Percentiles rank a stretch among this genome's conserved stretches.
Conservation (phyloP, 2,888 invertebrate species). For the Neoaliturus tenellus region DNA sequence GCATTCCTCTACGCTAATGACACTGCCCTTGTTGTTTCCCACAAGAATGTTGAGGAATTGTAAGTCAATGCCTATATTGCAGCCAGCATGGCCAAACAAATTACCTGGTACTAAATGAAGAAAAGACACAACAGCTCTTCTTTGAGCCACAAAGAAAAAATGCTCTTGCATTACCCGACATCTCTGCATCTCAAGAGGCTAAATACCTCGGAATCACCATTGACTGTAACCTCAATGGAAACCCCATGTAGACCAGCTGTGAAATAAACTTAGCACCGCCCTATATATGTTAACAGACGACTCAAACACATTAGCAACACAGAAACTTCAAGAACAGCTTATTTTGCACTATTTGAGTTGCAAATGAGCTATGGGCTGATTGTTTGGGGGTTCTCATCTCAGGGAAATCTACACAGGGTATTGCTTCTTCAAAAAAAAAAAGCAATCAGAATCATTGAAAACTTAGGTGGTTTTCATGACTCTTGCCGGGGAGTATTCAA, state of each 20-base stretch:
- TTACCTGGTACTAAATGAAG: constrained; percentile 34
- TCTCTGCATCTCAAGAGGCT: neutral
- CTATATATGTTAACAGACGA: too few relatives aligned
- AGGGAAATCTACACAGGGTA: too few relatives aligned
- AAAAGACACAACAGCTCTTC: constrained; percentile 5
- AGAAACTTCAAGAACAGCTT: too few relatives aligned
- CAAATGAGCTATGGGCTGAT: too few relatives aligned
- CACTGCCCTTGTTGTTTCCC: constrained; percentile 21
- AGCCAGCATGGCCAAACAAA: neutral
- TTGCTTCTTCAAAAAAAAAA: too few relatives aligned
- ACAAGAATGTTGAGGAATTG: constrained; percentile 8
- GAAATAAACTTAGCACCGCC: too few relatives aligned
- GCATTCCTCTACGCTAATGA: constrained; percentile 1
- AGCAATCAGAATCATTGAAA: too few relatives aligned
- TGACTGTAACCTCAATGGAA: constrained; percentile 31
- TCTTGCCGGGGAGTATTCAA: too few relatives aligned
- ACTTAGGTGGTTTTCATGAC: too few relatives aligned
- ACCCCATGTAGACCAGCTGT: constrained; percentile 27
- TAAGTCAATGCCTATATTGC: neutral
- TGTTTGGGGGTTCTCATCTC: too few relatives aligned
- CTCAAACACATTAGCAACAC: too few relatives aligned
- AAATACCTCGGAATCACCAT: constrained; percentile 21
- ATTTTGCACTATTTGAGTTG: too few relatives aligned
- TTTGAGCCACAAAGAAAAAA: constrained; percentile 6
- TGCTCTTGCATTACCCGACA: neutral